phyloP scores from a whole-genome alignment of 2,797 vertebrate genomes.

The Acomys russatus region DNA sequence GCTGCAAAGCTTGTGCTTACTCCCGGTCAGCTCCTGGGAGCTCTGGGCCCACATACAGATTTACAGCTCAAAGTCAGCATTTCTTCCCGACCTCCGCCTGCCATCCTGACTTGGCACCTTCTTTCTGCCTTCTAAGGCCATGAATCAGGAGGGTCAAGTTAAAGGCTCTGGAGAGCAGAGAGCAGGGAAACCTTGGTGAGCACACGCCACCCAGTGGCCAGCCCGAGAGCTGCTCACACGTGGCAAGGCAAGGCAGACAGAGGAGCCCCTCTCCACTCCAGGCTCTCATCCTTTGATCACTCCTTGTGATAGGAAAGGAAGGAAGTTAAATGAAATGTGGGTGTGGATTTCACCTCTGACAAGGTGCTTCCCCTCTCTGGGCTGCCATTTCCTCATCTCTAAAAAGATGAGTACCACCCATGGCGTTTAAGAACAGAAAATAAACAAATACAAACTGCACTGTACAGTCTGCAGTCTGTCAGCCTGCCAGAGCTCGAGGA shows the following conservation, averaged over 20 bases:
- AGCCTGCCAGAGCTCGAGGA: not conserved
- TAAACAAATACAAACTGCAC: not conserved
- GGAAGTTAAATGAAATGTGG: not conserved
- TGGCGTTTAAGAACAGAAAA: not conserved
- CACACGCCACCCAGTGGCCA: constrained; percentile 87
- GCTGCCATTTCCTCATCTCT: not conserved
- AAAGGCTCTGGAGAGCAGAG: not conserved
- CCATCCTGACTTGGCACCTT: constrained; percentile 16
- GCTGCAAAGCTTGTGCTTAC: not conserved
- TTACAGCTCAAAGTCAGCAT: constrained; percentile 59
- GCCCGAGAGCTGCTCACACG: not conserved
- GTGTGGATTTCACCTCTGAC: not conserved
- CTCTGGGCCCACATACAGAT: constrained; percentile 19
- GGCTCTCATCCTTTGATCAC: not conserved
- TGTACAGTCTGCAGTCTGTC: not conserved
- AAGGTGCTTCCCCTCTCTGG: not conserved
- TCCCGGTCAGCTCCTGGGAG: not conserved
- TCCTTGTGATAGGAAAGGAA: fast-evolving
- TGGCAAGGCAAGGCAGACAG: too few species aligned
- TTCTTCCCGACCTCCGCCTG: constrained; percentile 8
- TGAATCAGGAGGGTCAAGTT: constrained; percentile 8
- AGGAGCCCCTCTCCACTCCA: not conserved
- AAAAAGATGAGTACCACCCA: not conserved
- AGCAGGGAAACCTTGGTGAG: constrained; percentile 77
- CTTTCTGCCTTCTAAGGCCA: not conserved